phyloP scores from a whole-genome alignment of 2,113 vertebrate species.

The Tichodroma muraria region DNA sequence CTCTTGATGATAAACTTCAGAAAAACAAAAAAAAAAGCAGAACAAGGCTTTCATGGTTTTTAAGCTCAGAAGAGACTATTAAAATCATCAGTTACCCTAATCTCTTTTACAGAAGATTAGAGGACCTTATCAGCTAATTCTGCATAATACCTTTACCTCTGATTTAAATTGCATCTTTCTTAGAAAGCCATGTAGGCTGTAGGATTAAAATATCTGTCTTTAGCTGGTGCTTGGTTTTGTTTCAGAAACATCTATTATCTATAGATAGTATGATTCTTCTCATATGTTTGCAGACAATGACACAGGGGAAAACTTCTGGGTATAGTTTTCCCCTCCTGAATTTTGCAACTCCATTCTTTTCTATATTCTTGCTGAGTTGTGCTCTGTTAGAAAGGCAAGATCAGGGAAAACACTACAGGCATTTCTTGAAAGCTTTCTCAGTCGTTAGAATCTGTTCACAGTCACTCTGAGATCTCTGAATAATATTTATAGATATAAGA shows the following conservation, averaged over 20 bases:
- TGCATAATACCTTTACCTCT: neutral
- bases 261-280: neutral
- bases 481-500: neutral
- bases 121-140: neutral
- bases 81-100: neutral
- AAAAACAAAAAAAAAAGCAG: neutral
- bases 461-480: neutral
- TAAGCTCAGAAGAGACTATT: neutral
- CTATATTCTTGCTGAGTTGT: neutral
- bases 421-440: neutral
- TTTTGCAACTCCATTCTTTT: neutral
- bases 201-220: neutral
- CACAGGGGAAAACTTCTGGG: neutral
- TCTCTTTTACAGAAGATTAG: neutral
- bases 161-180: neutral
- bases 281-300: neutral
- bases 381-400: neutral
- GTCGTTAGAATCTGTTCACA: neutral
- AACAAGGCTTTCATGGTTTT: neutral
- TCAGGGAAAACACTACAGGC: neutral
- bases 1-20: neutral
- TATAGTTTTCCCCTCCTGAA: neutral
- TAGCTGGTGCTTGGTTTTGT: neutral
- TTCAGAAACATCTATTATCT: neutral
- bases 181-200: neutral